phyloP scores from a whole-genome alignment of 2,888 invertebrate species.

The Romanomermis culicivorax region DNA sequence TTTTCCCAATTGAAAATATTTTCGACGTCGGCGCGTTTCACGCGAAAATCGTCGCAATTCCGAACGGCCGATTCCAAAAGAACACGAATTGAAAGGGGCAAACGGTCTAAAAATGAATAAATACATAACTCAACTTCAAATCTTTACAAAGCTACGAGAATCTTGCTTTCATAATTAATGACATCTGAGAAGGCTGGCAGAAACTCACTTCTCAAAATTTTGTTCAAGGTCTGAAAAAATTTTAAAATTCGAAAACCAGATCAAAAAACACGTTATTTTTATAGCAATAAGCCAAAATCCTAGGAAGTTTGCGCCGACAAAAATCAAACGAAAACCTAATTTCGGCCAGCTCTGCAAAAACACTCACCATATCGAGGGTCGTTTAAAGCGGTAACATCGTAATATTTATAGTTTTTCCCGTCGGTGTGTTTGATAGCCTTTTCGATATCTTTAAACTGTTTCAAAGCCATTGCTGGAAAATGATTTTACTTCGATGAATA shows the following conservation, averaged over 20 bases:
- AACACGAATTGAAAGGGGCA: conserved; percentile 77
- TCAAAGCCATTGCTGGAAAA: not conserved
- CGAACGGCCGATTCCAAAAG: conserved; percentile 81
- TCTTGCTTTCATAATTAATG: too few relatives aligned
- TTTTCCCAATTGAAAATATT: conserved; percentile 68
- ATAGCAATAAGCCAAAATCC: not conserved
- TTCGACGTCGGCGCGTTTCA: conserved; percentile 58
- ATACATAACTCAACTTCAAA: too few relatives aligned
- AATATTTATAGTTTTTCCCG: conserved; percentile 49
- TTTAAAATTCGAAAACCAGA: conserved; percentile 13
- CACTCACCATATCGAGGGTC: conserved; percentile 53
- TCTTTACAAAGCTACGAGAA: too few relatives aligned
- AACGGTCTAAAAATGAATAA: conserved; percentile 29
- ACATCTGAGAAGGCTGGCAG: too few relatives aligned
- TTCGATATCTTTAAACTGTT: not conserved
- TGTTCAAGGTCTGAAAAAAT: too few relatives aligned
- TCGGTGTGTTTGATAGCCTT: not conserved
- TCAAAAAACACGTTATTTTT: not conserved
- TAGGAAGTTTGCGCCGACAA: too few relatives aligned
- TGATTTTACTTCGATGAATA: too few relatives aligned
- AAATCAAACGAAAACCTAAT: too few relatives aligned
- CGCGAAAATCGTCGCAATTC: conserved; percentile 86
- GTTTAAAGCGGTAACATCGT: conserved; percentile 50
- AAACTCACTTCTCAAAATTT: too few relatives aligned
- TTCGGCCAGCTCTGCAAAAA: not conserved